Base-by-base conservation (phyloP, 2,888 invertebrate species). In the Ceriagrion tenellum region DNA sequence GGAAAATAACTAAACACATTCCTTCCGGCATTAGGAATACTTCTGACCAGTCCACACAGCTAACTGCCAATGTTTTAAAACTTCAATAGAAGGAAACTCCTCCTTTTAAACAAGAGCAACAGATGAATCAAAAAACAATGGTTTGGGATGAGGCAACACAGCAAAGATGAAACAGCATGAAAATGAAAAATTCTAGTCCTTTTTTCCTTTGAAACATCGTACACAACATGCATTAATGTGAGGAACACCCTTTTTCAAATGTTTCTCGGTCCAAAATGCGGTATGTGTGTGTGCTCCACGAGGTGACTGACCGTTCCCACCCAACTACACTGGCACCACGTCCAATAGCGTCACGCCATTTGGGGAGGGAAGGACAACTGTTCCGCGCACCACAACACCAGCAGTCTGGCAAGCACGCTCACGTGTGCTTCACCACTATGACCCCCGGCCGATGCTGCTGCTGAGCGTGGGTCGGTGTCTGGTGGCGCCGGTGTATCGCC, bases 381-480 rank as follows among this genome's bases (percentile, higher is more conserved):
- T 93, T 69, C 47, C 47, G 16, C 4, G n/a, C 69, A 40, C 89
- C 89, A 89, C 91, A 40, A 59, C 35, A 40, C 23, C 63, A 23
- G 91, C 26, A 26, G 55, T 55, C 63, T n/a, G 55, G n/a, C 16
- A 26, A 18, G 69, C 47, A 69, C 47, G 93, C 93, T 93, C 93
- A 93, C 93, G 93, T 93, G 93, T 98, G 98, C 97, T 99, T 99
- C 95, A 98, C 99, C 95, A 99, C 99, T 96, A 99, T 99, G 95
- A 99, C 99, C 96, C 99, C 99, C 47, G 99, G 99, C 96, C 99
- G 98, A 96, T 98, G 98, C 96, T 97, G 98, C 96, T 97, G 97
- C 96, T 96, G 97, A 96, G 63, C 96, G 95, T 26, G 96, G 88
- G 95, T 95, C 56, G 96, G 96, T 63, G 96, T 95, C 55, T 95